phyloP scores from a whole-genome alignment of 2,888 invertebrate genomes.

The Pomacea canaliculata region DNA sequence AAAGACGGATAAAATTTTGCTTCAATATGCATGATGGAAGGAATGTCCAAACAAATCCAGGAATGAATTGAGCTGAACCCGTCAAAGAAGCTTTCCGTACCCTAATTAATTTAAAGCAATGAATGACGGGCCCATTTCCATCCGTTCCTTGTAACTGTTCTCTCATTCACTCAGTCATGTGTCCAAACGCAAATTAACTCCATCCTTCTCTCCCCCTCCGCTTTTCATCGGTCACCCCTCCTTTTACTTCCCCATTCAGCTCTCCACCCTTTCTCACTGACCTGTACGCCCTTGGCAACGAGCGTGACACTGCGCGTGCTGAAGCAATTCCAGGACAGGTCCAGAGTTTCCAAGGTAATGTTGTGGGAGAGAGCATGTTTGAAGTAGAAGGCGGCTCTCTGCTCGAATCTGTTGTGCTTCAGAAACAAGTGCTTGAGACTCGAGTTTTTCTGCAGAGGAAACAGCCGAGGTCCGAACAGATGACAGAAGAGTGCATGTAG shows the following conservation, averaged over 20 bases:
- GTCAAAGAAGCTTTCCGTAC: background rate
- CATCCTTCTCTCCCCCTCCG: too few relatives aligned
- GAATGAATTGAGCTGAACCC: background rate
- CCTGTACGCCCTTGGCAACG: conserved; percentile 61
- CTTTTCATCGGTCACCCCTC: too few relatives aligned
- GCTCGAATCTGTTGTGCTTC: conserved; percentile 60
- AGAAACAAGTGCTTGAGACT: conserved; percentile 52
- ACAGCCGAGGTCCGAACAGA: too few relatives aligned
- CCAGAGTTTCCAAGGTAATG: conserved; percentile 57
- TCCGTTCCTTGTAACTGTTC: too few relatives aligned
- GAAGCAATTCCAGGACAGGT: conserved; percentile 66
- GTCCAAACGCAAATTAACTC: too few relatives aligned
- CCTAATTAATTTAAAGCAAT: background rate
- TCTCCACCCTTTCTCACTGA: conserved; percentile 24
- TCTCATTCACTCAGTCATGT: background rate
- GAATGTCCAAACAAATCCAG: too few relatives aligned
- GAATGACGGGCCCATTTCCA: too few relatives aligned
- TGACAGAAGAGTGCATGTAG: too few relatives aligned
- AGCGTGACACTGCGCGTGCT: conserved; percentile 55
- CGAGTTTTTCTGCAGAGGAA: conserved; percentile 53
- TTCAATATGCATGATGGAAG: too few relatives aligned
- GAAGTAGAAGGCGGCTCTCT: conserved; percentile 50
- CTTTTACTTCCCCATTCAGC: too few relatives aligned
- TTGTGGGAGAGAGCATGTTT: conserved; percentile 57
- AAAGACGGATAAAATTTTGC: too few relatives aligned